Base-by-base conservation (phyloP, 2,888 invertebrate genomes). In the Plebejus anna region DNA sequence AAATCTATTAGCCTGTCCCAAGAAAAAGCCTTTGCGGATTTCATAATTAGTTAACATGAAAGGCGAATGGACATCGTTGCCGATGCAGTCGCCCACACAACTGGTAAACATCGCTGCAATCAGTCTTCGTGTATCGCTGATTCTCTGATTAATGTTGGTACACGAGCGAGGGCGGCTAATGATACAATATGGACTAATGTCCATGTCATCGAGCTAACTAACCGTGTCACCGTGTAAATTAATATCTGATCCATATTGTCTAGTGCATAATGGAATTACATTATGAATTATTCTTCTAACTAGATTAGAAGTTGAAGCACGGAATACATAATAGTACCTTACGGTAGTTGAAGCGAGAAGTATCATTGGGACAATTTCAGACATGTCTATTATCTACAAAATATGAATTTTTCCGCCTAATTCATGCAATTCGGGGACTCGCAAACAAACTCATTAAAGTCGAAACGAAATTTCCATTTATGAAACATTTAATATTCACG, bases 401-500 rank as follows among this genome's bases (percentile, higher is more conserved):
- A 55, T 55, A 55, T 55, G 13, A 16, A 3, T 55, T 55, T 55
- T 55, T 51, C 51, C 13, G 51, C 13, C 11, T 4, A 1, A 28
- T 66, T 5, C 36, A 32, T 55, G 66, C 32, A 1, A 32, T 66
- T 32, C 13, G 66, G 2, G 4, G 13, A 32, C 13, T 16, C 16
- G 5, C 32, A 32, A 36, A 66, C 13, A 66, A 32, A 66, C 66
- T 66, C 61, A 61, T 61, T 66, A 66, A 36, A 66, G 66, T 36
- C 66, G 32, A 66, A 66, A 28, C 73, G n/a, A 38, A 59, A 57
- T 57, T 59, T 38, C 38, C 59, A 75, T 75, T 72, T 72, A 75
- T 75, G 71, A 36, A 38, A 61, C 28, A 47, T 75, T 57, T 47
- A 80, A 78, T 80, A 79, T 76, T 77, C 77, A 71, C 61, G 51